Evolutionary conservation across 2,113 vertebrate genomes (phyloP), one percentile per base, ranked within the genome.

Genomic region (Xyliphius kryptos): DNA sequence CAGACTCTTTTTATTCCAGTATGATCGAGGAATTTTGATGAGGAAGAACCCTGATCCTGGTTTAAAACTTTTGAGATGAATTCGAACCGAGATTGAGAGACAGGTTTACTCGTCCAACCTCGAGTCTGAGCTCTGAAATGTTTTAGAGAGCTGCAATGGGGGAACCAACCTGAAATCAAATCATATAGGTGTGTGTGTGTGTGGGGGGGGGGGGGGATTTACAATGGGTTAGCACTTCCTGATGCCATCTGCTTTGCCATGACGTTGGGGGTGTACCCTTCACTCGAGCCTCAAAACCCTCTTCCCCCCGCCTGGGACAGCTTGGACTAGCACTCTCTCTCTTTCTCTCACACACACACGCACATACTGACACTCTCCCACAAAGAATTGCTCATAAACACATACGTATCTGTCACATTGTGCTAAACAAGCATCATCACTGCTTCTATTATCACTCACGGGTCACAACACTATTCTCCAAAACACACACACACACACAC

Each of bases 401-500:
- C 36, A 44, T 9, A 49, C 63, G 38, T 11, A n/a, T 17, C 44
- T 38, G 41, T 57, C 63, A 58, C 5, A 50, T 57, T 36, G n/a
- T 16, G 12, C 16, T 44, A 21, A 43, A 65, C 15, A 10, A 48
- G 52, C 56, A 65, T 59, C 41, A 58, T 54, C 26, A 32, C 36
- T 41, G 36, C 57, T 40, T 54, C 13, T 69, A 13, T 50, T 50
- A 75, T 51, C 46, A 56, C 21, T 61, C 40, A 44, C 20, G 9
- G 54, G 63, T 66, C 54, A 57, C 21, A 71, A 38, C 12, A 32
- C n/a, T 19, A 61, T 49, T 9, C 67, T 55, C 53, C 7, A 38
- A 43, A 21, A 16, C 21, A 57, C 11, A 63, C 74, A 54, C 38
- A 37, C 22, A 47, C 52, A 37, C 44, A 9, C 55, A 17, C 37